Conservation (phyloP, 2,888 invertebrate genomes). For the Zele albiditarsus region DNA sequence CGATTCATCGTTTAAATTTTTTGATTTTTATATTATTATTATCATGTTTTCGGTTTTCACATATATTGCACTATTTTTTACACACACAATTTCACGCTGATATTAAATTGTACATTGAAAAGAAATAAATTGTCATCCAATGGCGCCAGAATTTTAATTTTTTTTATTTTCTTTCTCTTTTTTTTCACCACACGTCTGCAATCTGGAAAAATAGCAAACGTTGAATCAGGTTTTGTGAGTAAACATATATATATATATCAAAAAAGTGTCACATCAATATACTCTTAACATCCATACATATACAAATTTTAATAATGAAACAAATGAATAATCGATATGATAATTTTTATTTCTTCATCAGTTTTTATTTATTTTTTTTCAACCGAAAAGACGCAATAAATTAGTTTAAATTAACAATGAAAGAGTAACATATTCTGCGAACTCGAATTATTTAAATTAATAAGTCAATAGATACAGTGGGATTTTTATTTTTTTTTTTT, state of each 20-base stretch:
- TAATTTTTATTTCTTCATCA: slow-evolving; percentile 7
- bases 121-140: slow-evolving; percentile 18
- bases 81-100: neutral
- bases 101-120: neutral
- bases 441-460: no score
- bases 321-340: neutral
- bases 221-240: slow-evolving; percentile 27
- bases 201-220: slow-evolving; percentile 36
- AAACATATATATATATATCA: slow-evolving; percentile 12
- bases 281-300: neutral
- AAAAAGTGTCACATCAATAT: neutral
- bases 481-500: neutral
- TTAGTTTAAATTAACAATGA: no score
- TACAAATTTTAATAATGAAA: neutral
- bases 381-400: neutral
- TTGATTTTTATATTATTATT: neutral
- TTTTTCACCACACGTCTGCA: slow-evolving; percentile 16
- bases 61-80: slow-evolving; percentile 7
- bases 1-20: neutral
- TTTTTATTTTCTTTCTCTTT: neutral
- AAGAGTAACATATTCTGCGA: no score
- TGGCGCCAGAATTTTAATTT: slow-evolving; percentile 31
- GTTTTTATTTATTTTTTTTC: neutral
- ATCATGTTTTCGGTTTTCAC: neutral
- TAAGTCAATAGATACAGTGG: neutral